Conservation (phyloP, 2,113 vertebrate genomes). For the Hippocampus comes region DNA sequence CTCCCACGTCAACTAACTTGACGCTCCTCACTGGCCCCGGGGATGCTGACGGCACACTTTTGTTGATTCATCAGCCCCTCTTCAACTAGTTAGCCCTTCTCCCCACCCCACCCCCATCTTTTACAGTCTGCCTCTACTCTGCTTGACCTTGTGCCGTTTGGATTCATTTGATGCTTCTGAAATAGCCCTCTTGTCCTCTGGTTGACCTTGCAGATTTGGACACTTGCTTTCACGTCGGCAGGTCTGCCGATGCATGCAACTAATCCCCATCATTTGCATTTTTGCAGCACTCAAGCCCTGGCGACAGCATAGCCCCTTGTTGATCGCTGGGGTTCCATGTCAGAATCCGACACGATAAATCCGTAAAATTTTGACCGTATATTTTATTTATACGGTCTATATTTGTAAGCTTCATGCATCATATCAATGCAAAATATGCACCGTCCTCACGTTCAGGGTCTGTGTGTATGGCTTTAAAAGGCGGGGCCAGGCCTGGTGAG, state of each 20-base stretch:
- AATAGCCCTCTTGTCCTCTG: conserved; percentile 35
- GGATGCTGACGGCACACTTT: conserved; percentile 65
- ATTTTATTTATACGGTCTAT: too few relatives aligned
- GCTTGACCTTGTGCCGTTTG: conserved; percentile 34
- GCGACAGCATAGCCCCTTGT: background rate
- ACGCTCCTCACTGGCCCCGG: conserved; percentile 50
- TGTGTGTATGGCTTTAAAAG: too few relatives aligned
- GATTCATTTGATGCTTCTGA: background rate
- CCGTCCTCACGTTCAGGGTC: too few relatives aligned
- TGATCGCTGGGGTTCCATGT: too few relatives aligned
- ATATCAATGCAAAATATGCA: too few relatives aligned
- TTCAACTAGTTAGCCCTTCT: conserved; percentile 19
- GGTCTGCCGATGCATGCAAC: conserved; percentile 50
- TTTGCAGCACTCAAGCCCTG: conserved; percentile 10
- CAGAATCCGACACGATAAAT: too few relatives aligned
- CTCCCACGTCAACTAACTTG: conserved; percentile 57
- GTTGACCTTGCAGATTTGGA: conserved; percentile 47
- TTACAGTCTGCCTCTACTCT: conserved; percentile 43
- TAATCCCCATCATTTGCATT: conserved; percentile 6
- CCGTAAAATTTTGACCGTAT: too few relatives aligned
- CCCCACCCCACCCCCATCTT: conserved; percentile 16
- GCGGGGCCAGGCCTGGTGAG: too few relatives aligned
- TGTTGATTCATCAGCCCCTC: conserved; percentile 59
- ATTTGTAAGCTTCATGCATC: too few relatives aligned
- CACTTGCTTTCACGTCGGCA: conserved; percentile 23